Conservation (phyloP, 2,113 vertebrate genomes). For the Callocephalon fimbriatum region DNA sequence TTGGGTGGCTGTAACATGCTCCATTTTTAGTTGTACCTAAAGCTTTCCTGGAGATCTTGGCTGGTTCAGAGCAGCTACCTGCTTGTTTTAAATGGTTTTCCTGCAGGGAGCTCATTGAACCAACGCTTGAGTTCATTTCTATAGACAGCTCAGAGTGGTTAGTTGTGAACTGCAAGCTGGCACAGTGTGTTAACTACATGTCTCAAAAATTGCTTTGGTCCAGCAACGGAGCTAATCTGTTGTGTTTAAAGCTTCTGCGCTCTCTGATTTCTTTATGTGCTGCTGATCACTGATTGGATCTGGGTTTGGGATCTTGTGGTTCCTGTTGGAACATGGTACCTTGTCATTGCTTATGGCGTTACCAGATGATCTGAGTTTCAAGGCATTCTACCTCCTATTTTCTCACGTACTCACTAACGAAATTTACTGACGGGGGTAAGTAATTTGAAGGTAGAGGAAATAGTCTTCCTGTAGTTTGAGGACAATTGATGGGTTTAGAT, state of each 20-base stretch:
- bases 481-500: not conserved
- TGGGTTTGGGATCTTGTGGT: fast-evolving
- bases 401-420: not conserved
- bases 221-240: not conserved
- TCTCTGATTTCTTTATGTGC: fast-evolving
- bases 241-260: not conserved
- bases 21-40: not conserved
- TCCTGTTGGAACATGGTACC: not conserved
- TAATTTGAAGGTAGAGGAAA: not conserved
- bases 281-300: not conserved
- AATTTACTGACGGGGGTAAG: not conserved
- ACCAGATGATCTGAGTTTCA: not conserved
- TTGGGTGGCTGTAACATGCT: not conserved
- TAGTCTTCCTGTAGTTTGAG: not conserved
- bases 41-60: not conserved
- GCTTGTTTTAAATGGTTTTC: slow-evolving; percentile 60
- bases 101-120: slow-evolving; percentile 29
- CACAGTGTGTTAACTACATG: not conserved
- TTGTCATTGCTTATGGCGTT: not conserved
- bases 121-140: not conserved
- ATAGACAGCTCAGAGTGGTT: not conserved
- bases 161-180: not conserved
- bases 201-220: not conserved
- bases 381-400: not conserved
- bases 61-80: not conserved